Evolutionary conservation across 2,797 vertebrate genomes (phyloP).

Genomic region (Parauchenoglanis punctatus): DNA sequence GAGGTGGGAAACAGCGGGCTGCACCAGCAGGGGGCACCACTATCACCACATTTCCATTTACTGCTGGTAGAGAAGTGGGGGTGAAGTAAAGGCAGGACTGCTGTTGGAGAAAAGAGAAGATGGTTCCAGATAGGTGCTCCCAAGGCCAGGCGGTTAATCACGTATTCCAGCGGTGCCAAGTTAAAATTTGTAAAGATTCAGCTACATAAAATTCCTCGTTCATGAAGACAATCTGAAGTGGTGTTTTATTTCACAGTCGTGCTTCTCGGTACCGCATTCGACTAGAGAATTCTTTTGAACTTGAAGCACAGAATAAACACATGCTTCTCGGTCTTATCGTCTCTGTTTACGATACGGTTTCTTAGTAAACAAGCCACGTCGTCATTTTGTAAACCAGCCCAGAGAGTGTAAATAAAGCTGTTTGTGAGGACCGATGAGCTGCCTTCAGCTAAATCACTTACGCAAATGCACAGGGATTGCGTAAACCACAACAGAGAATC

Average conservation of each 20-base stretch:
- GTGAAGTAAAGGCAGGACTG: slow-evolving; percentile 67
- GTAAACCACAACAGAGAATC: neutral
- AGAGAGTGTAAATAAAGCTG: neutral
- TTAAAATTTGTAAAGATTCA: neutral
- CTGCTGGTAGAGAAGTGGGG: slow-evolving; percentile 66
- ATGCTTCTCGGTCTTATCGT: neutral
- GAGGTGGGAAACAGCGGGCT: slow-evolving; percentile 72
- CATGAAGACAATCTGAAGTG: neutral
- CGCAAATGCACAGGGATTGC: neutral
- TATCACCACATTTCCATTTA: slow-evolving; percentile 75
- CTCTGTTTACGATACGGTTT: neutral
- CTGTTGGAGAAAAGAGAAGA: slow-evolving; percentile 65
- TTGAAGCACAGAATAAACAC: neutral
- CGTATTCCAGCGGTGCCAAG: neutral
- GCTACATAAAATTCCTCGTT: neutral
- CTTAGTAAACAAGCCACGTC: no score
- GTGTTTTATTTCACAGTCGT: no score
- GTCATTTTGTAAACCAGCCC: no score
- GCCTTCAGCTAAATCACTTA: neutral
- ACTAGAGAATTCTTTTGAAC: neutral
- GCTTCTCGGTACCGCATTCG: neutral
- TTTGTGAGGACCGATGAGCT: neutral
- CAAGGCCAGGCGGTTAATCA: slow-evolving; percentile 8
- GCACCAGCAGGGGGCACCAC: slow-evolving; percentile 77
- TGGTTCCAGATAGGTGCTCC: slow-evolving; percentile 11